Conservation (phyloP, 2,888 invertebrate species). For the Meghimatium bilineatum region DNA sequence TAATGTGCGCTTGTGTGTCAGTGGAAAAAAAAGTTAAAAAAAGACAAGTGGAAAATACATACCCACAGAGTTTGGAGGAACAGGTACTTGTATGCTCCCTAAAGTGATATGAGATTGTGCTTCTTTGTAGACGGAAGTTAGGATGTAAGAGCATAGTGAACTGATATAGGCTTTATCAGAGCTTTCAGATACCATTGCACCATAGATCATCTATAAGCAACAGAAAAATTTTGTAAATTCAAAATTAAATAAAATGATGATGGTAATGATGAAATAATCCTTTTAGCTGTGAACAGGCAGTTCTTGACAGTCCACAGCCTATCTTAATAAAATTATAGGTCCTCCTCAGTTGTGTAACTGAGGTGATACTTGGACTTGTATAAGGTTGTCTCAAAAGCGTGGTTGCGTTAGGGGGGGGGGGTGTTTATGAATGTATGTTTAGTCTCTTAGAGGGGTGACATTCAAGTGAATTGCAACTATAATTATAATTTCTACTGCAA, state of each 20-base stretch:
- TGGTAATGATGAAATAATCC: background rate
- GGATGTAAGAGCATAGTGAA: constrained; percentile 61
- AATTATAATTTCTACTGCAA: too few species aligned
- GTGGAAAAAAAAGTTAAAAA: background rate
- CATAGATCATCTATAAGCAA: constrained; percentile 63
- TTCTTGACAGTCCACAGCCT: too few species aligned
- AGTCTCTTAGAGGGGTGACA: too few species aligned
- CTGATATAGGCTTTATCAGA: constrained; percentile 68
- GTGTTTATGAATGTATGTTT: too few species aligned
- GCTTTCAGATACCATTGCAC: constrained; percentile 61
- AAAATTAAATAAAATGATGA: background rate
- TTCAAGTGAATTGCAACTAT: too few species aligned
- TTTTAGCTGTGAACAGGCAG: too few species aligned
- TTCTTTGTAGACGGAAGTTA: constrained; percentile 63
- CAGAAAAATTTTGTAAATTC: background rate
- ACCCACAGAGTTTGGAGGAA: constrained; percentile 73
- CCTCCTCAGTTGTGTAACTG: too few species aligned
- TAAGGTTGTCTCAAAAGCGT: too few species aligned
- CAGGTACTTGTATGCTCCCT: constrained; percentile 66
- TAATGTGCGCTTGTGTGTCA: too few species aligned
- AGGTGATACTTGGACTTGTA: too few species aligned
- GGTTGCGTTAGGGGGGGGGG: too few species aligned
- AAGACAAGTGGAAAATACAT: constrained; percentile 51
- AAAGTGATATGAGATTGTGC: constrained; percentile 62
- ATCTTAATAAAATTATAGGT: too few species aligned